Evolutionary conservation across 2,113 vertebrate species (phyloP), one percentile per base, ranked within the genome.

Genomic region (Camarhynchus parvulus): DNA sequence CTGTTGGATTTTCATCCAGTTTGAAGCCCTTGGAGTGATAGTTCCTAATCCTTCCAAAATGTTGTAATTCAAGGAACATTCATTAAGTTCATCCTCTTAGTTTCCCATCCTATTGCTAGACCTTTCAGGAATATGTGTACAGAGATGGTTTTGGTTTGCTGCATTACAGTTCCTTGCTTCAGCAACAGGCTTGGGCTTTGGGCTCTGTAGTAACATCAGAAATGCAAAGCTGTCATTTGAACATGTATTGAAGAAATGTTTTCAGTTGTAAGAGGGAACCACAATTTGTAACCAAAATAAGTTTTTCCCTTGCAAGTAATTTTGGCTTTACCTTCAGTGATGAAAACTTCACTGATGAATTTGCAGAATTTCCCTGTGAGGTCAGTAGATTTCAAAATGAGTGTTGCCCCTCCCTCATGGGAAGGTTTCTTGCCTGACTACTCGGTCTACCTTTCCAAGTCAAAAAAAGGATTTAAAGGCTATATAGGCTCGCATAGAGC

Each of bases 341-440:
- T 72, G 44, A 61, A 68, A 63, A 82, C 27, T 72, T 83, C 44
- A 49, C 13, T 58, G 41, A 8, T 63, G 33, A 79, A 55, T 31
- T 75, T 89, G 35, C 24, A 77, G 53, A 53, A 53, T 68, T 67
- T 77, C 25, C 2, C 2, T 8, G 16, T 55, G 47, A 61, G 46
- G 37, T 18, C 4, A 8, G 5, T 75, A 49, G 50, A 37, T 84
- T 87, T 91, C 47, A 58, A 49, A n/a, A 8, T 30, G 24, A 73
- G 13, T 24, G 3, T 63, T 83, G 6, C 1, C 3, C 4, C 7
- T 75, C 2, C 5, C 5, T 75, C 2, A 3, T 10, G n/a, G 35
- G 18, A 78, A 49, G 17, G 25, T 74, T 88, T 74, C 33, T 19
- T 73, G 31, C 35, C n/a, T 82, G 69, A 64, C 39, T 2, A 10